Base-by-base conservation (phyloP, 2,113 vertebrate species). In the Dasypus novemcinctus region DNA sequence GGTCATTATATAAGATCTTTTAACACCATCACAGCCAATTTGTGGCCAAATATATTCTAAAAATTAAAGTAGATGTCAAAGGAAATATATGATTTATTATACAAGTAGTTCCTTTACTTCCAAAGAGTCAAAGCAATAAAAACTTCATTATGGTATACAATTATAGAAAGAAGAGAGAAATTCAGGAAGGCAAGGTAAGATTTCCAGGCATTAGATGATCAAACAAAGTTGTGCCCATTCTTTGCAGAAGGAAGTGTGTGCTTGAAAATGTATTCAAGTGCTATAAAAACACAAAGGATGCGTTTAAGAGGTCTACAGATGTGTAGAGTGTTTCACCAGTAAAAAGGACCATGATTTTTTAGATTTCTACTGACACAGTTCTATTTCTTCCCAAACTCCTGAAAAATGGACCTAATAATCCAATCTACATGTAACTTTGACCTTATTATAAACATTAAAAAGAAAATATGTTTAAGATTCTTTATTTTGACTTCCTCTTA, bases 51-150 rank as follows among this genome's bases (percentile, higher is more conserved):
- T 2, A 27, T 69, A 64, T 23, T 68, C 10, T 72, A 74, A 92
- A 83, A 88, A 71, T 33, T 27, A 95, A n/a, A 86, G 29, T 36
- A 12, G 17, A 41, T 25, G 14, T 87, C 63, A 95, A 93, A 92
- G 31, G 20, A 54, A 79, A 61, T 0, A 82, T 33, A 9, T 68
- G 7, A 78, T 72, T 63, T 63, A 57, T n/a, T 31, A 81, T 13
- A 31, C 0, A 43, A 7, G n/a, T 61, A 78, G 3, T 71, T 20
- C 18, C n/a, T 88, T 90, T 82, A 41, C 59, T 54, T 14, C 4
- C 33, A 90, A 85, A 43, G 7, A 90, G 31, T 81, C 33, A 87
- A 92, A 84, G 33, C 18, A 75, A 52, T 68, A 27, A 78, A 46
- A 43, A 2, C 5, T 87, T 52, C 21, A n/a, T 74, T 38, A 33